Evolutionary conservation across 1,140 invertebrate genomes (phyloP), one percentile per base, ranked within the genome.

Genomic region (Luehdorfia chinensis): DNA sequence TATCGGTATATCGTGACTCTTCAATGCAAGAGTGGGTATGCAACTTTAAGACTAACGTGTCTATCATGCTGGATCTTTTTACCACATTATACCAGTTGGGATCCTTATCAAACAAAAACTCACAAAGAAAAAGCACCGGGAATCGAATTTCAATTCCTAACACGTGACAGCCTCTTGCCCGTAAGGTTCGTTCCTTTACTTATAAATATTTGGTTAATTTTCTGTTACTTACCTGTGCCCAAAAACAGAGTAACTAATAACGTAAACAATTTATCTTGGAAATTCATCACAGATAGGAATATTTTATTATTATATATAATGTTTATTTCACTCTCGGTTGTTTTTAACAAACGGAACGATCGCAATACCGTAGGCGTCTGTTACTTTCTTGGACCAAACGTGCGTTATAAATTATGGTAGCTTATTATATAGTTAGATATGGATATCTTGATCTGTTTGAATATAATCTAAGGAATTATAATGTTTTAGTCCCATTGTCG

Each of bases 331-430:
- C 25, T 39, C 11, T 23, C 12, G 6, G 8, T 18, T 21, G 7
- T 11, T 39, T 13, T 39, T 23, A 23, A 7, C 14, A 15, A 14
- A 37, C 34, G 13, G 23, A 16, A 15, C 39, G n/a, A 1, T 15
- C 8, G n/a, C 39, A 18, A 43, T 28, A 13, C 39, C 39, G 39
- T 43, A 43, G 7, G 39, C 39, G 25, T 39, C 36, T 39, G 36
- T 13, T 39, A 25, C 39, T 43, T 43, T 43, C 39, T 30, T 43
- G n/a, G 39, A 43, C 39, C 25, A 11, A 43, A 30, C 39, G 4
- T 43, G 25, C n/a, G 8, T 43, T 43, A 28, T 43, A 30, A 43
- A 8, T 27, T 30, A 16, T 16, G 14, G 23, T 6, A 1, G 12
- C 31, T 21, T 37, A 37, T 23, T 21, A 2, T 37, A 6, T 21